A percentile compares a stretch with the other conserved stretches of the same genome.
Conservation (phyloP, 2,113 vertebrate species). For the Plecotus auritus region DNA sequence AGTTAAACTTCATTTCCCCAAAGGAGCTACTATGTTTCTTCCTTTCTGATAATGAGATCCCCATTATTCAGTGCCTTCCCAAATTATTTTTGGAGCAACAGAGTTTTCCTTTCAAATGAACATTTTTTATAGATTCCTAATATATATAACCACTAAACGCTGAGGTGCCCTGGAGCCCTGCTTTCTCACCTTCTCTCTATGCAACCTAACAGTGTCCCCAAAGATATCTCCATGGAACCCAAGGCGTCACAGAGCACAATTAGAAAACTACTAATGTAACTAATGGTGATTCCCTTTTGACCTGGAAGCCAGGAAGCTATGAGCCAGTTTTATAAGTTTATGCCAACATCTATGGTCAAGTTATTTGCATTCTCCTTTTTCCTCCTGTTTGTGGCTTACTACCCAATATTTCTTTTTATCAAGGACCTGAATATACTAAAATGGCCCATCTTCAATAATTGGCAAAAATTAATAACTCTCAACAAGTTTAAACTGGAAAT, state of each 20-base stretch:
- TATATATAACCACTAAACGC: neutral
- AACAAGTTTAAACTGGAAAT: neutral
- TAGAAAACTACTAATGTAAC: neutral
- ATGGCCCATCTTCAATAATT: neutral
- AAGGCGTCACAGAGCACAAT: neutral
- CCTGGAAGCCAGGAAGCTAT: neutral
- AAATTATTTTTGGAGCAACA: neutral
- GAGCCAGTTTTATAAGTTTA: neutral
- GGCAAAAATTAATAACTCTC: slow-evolving; percentile 19
- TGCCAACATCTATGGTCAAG: neutral
- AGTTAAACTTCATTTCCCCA: slow-evolving; percentile 15
- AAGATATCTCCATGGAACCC: neutral
- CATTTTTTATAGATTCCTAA: neutral
- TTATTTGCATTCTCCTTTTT: neutral
- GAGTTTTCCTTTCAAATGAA: slow-evolving; percentile 41
- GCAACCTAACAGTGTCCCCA: neutral
- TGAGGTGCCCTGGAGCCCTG: neutral
- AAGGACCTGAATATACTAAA: neutral
- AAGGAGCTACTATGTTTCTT: neutral
- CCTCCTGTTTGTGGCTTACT: neutral
- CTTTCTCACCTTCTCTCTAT: neutral
- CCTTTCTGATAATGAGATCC: slow-evolving; percentile 39
- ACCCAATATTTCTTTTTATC: neutral
- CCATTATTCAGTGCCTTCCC: slow-evolving; percentile 26
- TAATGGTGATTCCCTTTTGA: neutral